Base-by-base conservation (phyloP, 2,113 vertebrate genomes). In the Leucopternis melanops region DNA sequence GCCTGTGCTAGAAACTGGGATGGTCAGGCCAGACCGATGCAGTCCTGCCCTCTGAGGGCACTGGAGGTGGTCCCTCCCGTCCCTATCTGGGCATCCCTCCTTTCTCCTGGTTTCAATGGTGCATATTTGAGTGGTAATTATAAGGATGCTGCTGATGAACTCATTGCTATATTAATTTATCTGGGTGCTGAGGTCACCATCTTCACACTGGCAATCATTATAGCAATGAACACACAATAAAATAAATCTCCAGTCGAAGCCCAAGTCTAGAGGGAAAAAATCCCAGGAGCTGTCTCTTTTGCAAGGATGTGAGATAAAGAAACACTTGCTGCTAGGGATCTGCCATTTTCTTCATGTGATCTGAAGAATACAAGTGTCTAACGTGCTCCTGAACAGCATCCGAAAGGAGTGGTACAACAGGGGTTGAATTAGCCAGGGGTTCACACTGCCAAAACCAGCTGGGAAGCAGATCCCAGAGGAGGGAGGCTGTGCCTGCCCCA, bases 231-330 rank as follows among this genome's bases (percentile, higher is more conserved):
- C 63, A 84, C 23, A 61, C 21, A 67, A 5, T 52, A 84, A 92
- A 83, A 92, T 67, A 86, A 54, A 88, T 86, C 82, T 86, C 63
- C 75, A 73, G 22, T 31, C 80, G 71, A 38, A 96, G 14, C 32
- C 38, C 8, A 12, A 34, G 52, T 63, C 55, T 62, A 42, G 44
- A 55, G 42, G 38, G 57, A 38, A 88, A 81, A 74, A 49, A 45
- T 49, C 65, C 42, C n/a, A 26, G 67, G 42, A 90, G 59, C 67
- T 54, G 31, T 42, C 47, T 92, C 63, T 42, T 75, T 38, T 90
- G 63, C 29, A 61, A 49, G 52, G 36, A 44, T 62, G 23, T 44
- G 34, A 74, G 78, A 21, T 36, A 32, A 45, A 52, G 47, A 42
- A 66, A 47, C 3, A 2, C 65, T 92, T 2, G 0, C 63, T 88